phyloP scores from a whole-genome alignment of 2,888 invertebrate species.

The Sesia apiformis region DNA sequence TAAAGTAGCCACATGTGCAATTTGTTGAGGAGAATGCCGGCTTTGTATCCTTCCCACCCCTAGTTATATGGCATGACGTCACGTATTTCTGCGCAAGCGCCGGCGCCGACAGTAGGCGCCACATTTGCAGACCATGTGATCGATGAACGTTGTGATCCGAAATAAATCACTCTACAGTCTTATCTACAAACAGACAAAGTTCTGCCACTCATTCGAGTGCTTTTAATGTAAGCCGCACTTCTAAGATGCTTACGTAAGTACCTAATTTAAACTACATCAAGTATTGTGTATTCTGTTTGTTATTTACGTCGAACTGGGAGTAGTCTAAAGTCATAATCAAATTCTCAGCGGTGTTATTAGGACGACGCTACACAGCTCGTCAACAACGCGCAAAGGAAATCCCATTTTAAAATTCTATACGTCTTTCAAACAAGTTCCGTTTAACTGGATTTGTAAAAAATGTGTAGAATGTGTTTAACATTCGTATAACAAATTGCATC shows the following conservation, averaged over 20 bases:
- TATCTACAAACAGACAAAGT: constrained; percentile 24
- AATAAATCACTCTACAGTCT: constrained; percentile 54
- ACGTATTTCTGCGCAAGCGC: constrained; percentile 15
- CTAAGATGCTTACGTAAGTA: no score
- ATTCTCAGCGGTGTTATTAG: no score
- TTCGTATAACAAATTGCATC: constrained; percentile 26
- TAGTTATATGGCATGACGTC: not conserved
- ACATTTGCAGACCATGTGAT: constrained; percentile 66
- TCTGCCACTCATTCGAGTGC: constrained; percentile 22
- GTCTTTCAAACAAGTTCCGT: constrained; percentile 9
- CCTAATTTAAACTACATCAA: no score
- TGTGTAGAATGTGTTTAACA: constrained; percentile 8
- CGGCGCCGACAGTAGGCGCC: constrained; percentile 52
- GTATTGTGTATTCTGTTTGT: no score
- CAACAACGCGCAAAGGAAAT: no score
- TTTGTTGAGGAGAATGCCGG: no score
- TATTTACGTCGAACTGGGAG: no score
- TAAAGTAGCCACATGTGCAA: no score
- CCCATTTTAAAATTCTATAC: not conserved
- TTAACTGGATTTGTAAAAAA: constrained; percentile 10
- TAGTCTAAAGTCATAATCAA: no score
- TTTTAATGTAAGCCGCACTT: not conserved
- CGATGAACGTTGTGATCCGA: constrained; percentile 35
- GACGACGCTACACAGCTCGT: no score
- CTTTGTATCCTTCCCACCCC: not conserved